phyloP scores from a whole-genome alignment of 2,888 invertebrate species.

The Sarcophaga subvicina region DNA sequence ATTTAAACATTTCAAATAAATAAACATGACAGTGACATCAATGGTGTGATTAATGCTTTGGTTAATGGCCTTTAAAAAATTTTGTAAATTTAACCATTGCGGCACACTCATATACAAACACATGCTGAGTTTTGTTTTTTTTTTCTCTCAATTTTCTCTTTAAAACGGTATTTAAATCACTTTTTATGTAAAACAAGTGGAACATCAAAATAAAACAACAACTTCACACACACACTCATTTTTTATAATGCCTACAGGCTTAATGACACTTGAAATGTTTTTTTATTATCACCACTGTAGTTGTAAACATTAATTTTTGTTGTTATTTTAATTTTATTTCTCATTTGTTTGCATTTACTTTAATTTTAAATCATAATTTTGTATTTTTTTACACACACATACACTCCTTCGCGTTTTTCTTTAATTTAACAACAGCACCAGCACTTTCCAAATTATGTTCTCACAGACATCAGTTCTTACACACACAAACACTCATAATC shows the following conservation, averaged over 20 bases:
- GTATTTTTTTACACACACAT: neutral
- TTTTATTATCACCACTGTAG: neutral
- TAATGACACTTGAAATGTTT: neutral
- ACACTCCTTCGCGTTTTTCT: neutral
- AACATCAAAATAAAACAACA: too few species aligned
- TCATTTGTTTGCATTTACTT: neutral
- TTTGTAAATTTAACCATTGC: conserved; percentile 62
- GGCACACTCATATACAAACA: conserved; percentile 67
- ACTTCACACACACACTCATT: too few species aligned
- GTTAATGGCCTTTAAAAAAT: conserved; percentile 57
- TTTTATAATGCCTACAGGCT: too few species aligned
- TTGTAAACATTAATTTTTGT: neutral
- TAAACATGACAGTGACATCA: conserved; percentile 62
- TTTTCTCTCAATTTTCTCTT: neutral
- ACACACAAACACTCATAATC: neutral
- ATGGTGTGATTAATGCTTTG: conserved; percentile 58
- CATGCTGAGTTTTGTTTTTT: conserved; percentile 34
- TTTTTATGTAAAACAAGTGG: too few species aligned
- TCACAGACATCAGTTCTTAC: neutral
- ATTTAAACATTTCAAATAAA: conserved; percentile 63
- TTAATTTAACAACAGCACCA: neutral
- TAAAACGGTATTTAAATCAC: too few species aligned
- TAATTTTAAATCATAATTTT: neutral
- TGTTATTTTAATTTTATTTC: too few species aligned
- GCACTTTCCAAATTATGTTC: neutral